A percentile compares a stretch with the other conserved stretches of the same genome.
Conservation (phyloP, 2,113 vertebrate genomes). For the Bolborhynchus lineola region DNA sequence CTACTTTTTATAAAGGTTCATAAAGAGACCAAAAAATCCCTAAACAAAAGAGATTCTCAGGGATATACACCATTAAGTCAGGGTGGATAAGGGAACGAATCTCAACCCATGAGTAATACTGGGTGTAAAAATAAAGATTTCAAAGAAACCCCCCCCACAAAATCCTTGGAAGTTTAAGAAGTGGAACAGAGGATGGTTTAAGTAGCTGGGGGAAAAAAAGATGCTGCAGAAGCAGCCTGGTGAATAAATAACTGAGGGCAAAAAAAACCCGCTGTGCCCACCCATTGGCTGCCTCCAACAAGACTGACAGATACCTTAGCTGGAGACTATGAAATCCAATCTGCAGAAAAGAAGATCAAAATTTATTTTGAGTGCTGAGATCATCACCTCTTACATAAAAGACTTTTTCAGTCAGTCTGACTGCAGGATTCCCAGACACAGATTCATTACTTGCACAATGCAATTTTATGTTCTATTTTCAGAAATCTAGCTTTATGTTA, state of each 20-base stretch:
- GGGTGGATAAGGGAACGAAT: not conserved
- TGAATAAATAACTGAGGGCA: not conserved
- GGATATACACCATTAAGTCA: not conserved
- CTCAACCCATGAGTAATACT: not conserved
- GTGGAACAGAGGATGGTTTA: not conserved
- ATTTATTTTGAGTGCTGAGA: conserved; percentile 59
- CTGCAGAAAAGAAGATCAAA: conserved; percentile 38
- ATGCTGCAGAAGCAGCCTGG: not conserved
- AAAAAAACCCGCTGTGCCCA: not conserved
- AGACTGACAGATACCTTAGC: conserved; percentile 6
- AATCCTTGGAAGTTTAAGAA: not conserved
- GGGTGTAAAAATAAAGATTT: not conserved
- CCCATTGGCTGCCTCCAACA: conserved; percentile 13
- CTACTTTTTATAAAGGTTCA: not conserved
- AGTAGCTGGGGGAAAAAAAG: not conserved
- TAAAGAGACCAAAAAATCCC: not conserved
- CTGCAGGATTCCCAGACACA: conserved; percentile 54
- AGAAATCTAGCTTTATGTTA: conserved; percentile 32
- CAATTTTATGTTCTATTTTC: conserved; percentile 56
- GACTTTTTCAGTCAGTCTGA: conserved; percentile 35
- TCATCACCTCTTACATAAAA: conserved; percentile 53
- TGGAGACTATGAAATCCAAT: conserved; percentile 19
- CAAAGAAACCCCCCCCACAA: not conserved
- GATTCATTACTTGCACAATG: conserved; percentile 46
- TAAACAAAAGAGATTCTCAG: not conserved